Evolutionary conservation across 2,797 vertebrate genomes (phyloP).

Genomic region (Lagodon rhomboides): DNA sequence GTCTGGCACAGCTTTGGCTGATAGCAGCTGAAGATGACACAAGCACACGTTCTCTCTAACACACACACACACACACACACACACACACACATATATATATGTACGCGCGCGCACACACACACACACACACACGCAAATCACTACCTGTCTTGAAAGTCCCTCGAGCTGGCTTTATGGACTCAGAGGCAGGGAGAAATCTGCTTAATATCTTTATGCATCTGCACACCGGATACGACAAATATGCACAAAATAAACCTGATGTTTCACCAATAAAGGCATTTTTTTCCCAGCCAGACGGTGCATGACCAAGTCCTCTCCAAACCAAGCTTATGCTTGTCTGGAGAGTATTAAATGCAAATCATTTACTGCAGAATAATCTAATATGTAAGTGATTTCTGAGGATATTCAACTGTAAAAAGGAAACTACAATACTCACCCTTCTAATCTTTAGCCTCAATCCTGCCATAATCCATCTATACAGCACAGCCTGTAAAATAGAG

Average conservation of each 20-base stretch:
- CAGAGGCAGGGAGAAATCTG: not conserved
- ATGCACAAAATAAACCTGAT: slow-evolving; percentile 8
- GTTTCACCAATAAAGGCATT: not conserved
- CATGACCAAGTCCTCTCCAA: not conserved
- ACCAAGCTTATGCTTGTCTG: slow-evolving; percentile 5
- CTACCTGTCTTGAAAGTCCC: slow-evolving; percentile 53
- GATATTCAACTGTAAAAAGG: slow-evolving; percentile 34
- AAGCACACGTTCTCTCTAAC: too few species aligned
- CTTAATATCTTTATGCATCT: slow-evolving; percentile 3
- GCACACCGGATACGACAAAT: not conserved
- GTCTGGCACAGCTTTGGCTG: slow-evolving; percentile 66
- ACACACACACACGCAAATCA: not conserved
- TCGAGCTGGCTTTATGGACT: slow-evolving; percentile 18
- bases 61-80: not conserved
- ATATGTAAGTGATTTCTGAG: slow-evolving; percentile 1
- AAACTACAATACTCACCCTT: slow-evolving; percentile 35
- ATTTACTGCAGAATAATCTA: slow-evolving; percentile 19
- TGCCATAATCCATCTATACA: slow-evolving; percentile 65
- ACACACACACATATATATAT: not conserved
- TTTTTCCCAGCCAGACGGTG: not conserved
- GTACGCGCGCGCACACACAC: slow-evolving; percentile 5
- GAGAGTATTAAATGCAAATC: slow-evolving; percentile 19
- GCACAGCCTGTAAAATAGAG: slow-evolving; percentile 47
- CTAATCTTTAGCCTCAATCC: slow-evolving; percentile 74
- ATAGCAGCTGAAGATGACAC: slow-evolving; percentile 66